phyloP scores from a whole-genome alignment of 1,140 invertebrate species.

The Drosophila mayri region DNA sequence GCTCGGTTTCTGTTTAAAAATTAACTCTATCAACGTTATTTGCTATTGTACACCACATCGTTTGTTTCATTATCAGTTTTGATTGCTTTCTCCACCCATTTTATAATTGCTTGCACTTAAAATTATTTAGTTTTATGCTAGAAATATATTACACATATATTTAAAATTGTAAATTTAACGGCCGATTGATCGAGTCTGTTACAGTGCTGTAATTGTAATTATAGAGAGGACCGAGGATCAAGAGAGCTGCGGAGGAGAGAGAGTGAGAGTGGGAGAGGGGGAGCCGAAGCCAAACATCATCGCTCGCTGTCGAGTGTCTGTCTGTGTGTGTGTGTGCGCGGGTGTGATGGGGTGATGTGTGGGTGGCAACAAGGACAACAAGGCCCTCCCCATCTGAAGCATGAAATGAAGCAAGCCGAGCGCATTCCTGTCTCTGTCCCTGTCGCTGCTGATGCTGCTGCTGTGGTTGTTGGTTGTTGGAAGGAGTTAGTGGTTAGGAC shows the following conservation, averaged over 20 bases:
- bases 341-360: slow-evolving; percentile 21
- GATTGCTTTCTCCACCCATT: slow-evolving; percentile 77
- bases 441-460: slow-evolving; percentile 31
- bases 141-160: slow-evolving; percentile 70
- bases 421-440: slow-evolving; percentile 22
- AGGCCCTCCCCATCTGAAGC: not conserved
- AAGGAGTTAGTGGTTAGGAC: slow-evolving; percentile 36
- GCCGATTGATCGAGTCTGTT: slow-evolving; percentile 41
- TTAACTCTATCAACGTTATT: slow-evolving; percentile 53
- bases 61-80: slow-evolving; percentile 29
- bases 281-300: slow-evolving; percentile 22
- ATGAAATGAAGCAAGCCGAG: slow-evolving; percentile 37
- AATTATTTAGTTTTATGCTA: slow-evolving; percentile 75
- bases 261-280: slow-evolving; percentile 7
- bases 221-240: slow-evolving; percentile 21
- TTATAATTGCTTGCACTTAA: slow-evolving; percentile 80
- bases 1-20: slow-evolving; percentile 39
- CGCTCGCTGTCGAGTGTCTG: slow-evolving; percentile 15
- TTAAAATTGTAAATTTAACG: slow-evolving; percentile 46
- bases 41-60: slow-evolving; percentile 46
- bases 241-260: slow-evolving; percentile 9
- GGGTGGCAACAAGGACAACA: slow-evolving; percentile 35
- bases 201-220: slow-evolving; percentile 49
- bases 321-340: slow-evolving; percentile 1
- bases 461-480: slow-evolving; percentile 11